Evolutionary conservation across 2,888 invertebrate genomes (phyloP), one percentile per base, ranked within the genome.

Genomic region (Kryphioiulus occultus): DNA sequence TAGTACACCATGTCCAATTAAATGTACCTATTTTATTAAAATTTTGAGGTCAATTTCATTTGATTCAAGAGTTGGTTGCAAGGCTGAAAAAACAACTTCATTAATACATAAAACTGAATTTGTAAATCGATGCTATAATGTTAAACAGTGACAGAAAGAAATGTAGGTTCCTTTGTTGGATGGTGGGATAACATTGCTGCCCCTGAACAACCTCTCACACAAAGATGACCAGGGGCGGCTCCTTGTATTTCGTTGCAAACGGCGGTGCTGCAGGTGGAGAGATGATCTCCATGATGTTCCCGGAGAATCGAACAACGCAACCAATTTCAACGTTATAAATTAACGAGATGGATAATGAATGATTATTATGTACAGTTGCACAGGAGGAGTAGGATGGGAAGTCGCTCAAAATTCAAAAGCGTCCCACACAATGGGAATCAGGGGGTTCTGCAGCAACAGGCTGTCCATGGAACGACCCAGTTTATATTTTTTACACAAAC

Each of bases 291-390:
- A 32, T 26, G 30, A 17, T 32, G 30, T 7, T 78, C 30, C 30
- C 30, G 17, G 30, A 32, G 78, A 85, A 85, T 85, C 42, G 42
- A 85, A 85, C 85, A 39, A 85, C n/a, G 44, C n/a, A 85, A 85
- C 42, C 26, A 85, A 85, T 85, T 85, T 44, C 85, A 85, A 85
- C 44, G 85, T 85, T 39, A 85, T 85, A 85, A 85, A 85, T 85
- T 85, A 85, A 85, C 78, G 85, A 39, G 85, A 85, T 85, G 85
- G 85, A 85, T 85, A 85, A 85, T 85, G 85, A 85, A 85, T 85
- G 39, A 39, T 42, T 44, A 85, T 85, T 85, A 85, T 85, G 85
- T 85, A 85, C 85, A 85, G 85, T 85, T 85, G 85, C 85, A 85
- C 85, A 85, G 44, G 44, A 85, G 85, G 39, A 84, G 59, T 5